Percentiles rank a stretch among this genome's conserved stretches.
phyloP scores from a whole-genome alignment of 2,888 invertebrate genomes.

The Oxycera nigricornis region DNA sequence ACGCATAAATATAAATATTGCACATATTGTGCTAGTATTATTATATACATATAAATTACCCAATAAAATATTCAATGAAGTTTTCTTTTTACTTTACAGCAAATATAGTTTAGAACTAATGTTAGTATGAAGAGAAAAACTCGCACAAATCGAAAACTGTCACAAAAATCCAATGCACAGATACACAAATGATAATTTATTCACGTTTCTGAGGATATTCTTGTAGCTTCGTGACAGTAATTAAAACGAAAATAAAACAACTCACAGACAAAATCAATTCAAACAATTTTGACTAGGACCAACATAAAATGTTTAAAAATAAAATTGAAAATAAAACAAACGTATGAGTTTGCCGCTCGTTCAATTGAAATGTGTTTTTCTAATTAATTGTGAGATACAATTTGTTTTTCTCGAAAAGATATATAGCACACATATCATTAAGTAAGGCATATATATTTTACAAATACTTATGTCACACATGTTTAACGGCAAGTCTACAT shows the following conservation, averaged over 20 bases:
- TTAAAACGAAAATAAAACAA: not conserved
- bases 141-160: not conserved
- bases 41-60: not conserved
- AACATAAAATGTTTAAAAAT: not conserved
- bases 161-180: not conserved
- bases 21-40: slow-evolving; percentile 33
- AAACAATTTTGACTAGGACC: no score
- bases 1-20: slow-evolving; percentile 1
- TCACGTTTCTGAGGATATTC: no score
- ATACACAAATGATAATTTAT: no score
- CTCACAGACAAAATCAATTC: no score
- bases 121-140: not conserved
- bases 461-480: not conserved
- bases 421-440: slow-evolving; percentile 33
- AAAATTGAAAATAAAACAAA: not conserved
- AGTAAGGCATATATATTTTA: slow-evolving; percentile 26
- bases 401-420: slow-evolving; percentile 13
- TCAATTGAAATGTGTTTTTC: not conserved
- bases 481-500: not conserved
- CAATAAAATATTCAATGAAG: not conserved
- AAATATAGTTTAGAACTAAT: not conserved
- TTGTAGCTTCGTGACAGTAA: no score
- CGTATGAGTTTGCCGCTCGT: not conserved
- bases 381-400: not conserved
- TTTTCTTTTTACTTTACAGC: not conserved